phyloP scores from a whole-genome alignment of 2,113 vertebrate species.

The Bombycilla garrulus region DNA sequence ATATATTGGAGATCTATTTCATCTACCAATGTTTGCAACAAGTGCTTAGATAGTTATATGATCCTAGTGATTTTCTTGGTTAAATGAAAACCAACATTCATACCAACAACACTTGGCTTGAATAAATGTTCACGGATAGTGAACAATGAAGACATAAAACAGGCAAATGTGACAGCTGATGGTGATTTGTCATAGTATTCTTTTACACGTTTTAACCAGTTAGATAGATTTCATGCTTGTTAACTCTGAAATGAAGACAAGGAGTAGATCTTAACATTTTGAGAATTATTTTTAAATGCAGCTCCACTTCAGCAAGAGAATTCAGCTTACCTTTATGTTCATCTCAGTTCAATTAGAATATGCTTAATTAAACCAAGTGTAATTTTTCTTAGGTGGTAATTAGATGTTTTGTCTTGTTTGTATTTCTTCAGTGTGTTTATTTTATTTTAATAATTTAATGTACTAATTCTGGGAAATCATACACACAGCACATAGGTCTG shows the following conservation, averaged over 20 bases:
- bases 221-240: neutral
- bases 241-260: neutral
- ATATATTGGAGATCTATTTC: neutral
- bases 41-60: neutral
- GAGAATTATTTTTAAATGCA: neutral
- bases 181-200: neutral
- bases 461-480: neutral
- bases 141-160: slow-evolving; percentile 24
- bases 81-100: slow-evolving; percentile 27
- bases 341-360: neutral
- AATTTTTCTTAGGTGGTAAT: neutral
- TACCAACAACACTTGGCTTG: neutral
- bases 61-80: neutral
- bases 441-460: neutral
- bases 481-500: neutral
- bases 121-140: slow-evolving; percentile 27
- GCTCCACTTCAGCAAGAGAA: neutral
- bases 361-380: neutral
- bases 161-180: slow-evolving; percentile 31
- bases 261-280: neutral
- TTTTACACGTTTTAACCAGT: neutral
- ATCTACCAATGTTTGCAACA: neutral
- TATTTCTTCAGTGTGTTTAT: neutral
- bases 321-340: neutral
- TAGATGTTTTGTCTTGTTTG: neutral